Evolutionary conservation across 2,797 vertebrate species (phyloP).

Genomic region (Xerus rutilus): DNA sequence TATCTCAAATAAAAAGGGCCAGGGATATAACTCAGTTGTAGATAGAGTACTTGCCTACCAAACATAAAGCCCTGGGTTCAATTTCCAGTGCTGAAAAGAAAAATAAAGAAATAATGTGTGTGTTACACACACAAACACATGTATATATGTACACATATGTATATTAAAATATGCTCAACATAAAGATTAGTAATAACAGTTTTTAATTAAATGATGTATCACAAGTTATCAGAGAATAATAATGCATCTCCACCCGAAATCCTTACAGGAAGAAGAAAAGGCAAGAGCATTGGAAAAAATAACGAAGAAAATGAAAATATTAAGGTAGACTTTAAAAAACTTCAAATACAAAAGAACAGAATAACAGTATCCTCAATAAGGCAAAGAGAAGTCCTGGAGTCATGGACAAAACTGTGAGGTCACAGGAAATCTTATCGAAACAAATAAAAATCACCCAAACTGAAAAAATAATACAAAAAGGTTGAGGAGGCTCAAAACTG

Average conservation of each 20-base stretch:
- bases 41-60: not conserved
- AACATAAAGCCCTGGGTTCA: not conserved
- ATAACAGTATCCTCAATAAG: not conserved
- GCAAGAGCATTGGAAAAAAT: not conserved
- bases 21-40: not conserved
- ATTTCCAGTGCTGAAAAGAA: not conserved
- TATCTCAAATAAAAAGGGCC: not conserved
- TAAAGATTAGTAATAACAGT: not conserved
- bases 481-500: not conserved
- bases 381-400: no score
- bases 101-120: no score
- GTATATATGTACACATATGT: no score
- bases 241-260: not conserved
- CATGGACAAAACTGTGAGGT: not conserved
- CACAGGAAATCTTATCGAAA: conserved; percentile 37
- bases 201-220: not conserved
- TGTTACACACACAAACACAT: no score
- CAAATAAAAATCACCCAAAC: conserved; percentile 19
- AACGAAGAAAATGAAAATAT: conserved; percentile 56
- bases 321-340: not conserved
- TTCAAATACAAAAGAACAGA: not conserved
- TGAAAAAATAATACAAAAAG: not conserved
- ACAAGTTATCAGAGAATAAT: not conserved
- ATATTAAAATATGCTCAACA: not conserved
- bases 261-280: not conserved